Conservation (phyloP, 2,888 invertebrate genomes). For the Chalcis sispes region DNA sequence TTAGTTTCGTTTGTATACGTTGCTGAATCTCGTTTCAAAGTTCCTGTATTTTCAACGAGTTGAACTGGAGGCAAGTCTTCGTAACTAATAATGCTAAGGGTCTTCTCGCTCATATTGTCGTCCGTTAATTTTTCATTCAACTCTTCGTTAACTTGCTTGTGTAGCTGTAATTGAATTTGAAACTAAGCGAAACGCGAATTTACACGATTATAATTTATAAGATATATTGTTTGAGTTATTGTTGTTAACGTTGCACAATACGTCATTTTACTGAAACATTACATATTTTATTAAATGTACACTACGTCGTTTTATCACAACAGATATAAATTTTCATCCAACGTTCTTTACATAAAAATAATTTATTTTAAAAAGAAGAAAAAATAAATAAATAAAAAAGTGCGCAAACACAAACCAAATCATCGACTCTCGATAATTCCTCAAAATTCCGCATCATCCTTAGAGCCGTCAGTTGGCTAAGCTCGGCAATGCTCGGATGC, state of each 20-base stretch:
- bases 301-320: too few species aligned
- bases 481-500: slow-evolving; percentile 25
- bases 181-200: too few species aligned
- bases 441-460: slow-evolving; percentile 49
- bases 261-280: too few species aligned
- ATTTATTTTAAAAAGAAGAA: too few species aligned
- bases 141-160: slow-evolving; percentile 26
- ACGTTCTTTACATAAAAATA: too few species aligned
- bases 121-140: slow-evolving; percentile 12
- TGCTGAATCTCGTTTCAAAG: slow-evolving; percentile 28
- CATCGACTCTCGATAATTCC: slow-evolving; percentile 10
- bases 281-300: too few species aligned
- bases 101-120: slow-evolving; percentile 50
- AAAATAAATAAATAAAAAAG: too few species aligned
- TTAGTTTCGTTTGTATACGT: slow-evolving; percentile 26
- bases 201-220: too few species aligned
- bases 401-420: slow-evolving; percentile 3
- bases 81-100: slow-evolving; percentile 46
- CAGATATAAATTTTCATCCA: too few species aligned
- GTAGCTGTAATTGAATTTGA: slow-evolving; percentile 10
- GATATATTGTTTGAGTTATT: too few species aligned
- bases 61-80: slow-evolving; percentile 12
- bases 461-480: slow-evolving; percentile 36
- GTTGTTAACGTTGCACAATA: too few species aligned
- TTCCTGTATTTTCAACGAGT: not conserved